Conservation (phyloP, 2,113 vertebrate genomes). For the Noctilio leporinus region DNA sequence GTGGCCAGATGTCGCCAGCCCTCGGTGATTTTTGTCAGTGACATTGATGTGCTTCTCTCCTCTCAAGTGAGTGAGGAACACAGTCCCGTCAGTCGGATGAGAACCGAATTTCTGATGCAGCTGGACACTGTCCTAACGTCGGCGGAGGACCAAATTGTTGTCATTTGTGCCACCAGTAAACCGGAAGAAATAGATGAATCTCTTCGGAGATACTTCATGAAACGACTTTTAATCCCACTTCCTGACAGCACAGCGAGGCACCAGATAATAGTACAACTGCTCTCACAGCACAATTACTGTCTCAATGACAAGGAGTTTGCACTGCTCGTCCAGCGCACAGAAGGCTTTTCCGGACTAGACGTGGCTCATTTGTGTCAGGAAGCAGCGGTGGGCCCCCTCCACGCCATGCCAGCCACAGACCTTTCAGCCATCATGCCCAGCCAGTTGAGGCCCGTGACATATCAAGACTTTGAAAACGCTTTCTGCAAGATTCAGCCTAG, state of each 20-base stretch:
- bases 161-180: slow-evolving; percentile 98
- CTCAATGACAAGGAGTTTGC: slow-evolving; percentile 99
- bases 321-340: slow-evolving; percentile 97
- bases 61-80: slow-evolving; percentile 93
- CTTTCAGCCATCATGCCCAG: slow-evolving; percentile 93
- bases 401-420: slow-evolving; percentile 91
- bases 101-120: slow-evolving; percentile 97
- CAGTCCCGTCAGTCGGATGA: slow-evolving; percentile 93
- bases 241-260: slow-evolving; percentile 96
- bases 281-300: slow-evolving; percentile 99
- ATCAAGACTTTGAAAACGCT: slow-evolving; percentile 99
- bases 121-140: slow-evolving; percentile 95
- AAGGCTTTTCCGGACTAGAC: slow-evolving; percentile 97
- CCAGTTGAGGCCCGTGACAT: slow-evolving; percentile 97
- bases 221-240: slow-evolving; percentile 97
- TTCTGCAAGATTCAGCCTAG: slow-evolving; percentile 99
- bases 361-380: slow-evolving; percentile 97
- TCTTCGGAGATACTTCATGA: slow-evolving; percentile 98
- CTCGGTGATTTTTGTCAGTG: slow-evolving; percentile 95
- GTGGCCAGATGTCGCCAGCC: slow-evolving; percentile 97
- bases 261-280: slow-evolving; percentile 99
- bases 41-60: slow-evolving; percentile 95
- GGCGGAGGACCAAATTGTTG: slow-evolving; percentile 94
- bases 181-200: slow-evolving; percentile 98
- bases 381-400: slow-evolving; percentile 92